Evolutionary conservation across 2,113 vertebrate genomes (phyloP).

Genomic region (Takifugu bimaculatus): DNA sequence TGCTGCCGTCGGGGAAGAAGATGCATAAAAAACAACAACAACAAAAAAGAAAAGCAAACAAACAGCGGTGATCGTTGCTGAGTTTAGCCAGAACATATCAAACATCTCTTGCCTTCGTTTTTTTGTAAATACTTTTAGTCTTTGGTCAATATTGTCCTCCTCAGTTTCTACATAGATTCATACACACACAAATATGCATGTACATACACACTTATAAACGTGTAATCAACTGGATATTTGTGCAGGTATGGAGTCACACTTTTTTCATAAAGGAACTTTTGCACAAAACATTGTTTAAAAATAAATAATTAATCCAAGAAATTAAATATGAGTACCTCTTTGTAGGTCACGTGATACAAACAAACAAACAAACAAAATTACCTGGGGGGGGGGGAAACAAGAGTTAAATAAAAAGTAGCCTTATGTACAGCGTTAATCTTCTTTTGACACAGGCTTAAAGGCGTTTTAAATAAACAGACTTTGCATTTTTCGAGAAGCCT

Average conservation of each 20-base stretch:
- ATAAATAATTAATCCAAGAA: constrained; percentile 75
- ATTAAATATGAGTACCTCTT: constrained; percentile 73
- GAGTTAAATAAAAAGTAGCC: constrained; percentile 69
- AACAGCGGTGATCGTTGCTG: constrained; percentile 43
- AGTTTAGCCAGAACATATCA: constrained; percentile 59
- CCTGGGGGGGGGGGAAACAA: constrained; percentile 19
- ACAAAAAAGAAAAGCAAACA: constrained; percentile 2
- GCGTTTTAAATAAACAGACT: constrained; percentile 80
- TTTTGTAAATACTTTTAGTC: constrained; percentile 77
- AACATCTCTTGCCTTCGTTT: constrained; percentile 68
- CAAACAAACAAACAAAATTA: constrained; percentile 19
- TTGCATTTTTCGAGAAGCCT: constrained; percentile 79
- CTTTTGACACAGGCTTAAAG: constrained; percentile 77
- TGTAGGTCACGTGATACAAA: constrained; percentile 68
- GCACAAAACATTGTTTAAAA: constrained; percentile 72
- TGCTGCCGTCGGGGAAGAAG: constrained; percentile 36
- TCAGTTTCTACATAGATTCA: constrained; percentile 72
- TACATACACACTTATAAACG: constrained; percentile 69
- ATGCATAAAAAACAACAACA: constrained; percentile 25
- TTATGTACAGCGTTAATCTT: constrained; percentile 77
- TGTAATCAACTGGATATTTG: constrained; percentile 77
- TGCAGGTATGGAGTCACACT: constrained; percentile 69
- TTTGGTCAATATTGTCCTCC: constrained; percentile 77
- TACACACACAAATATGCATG: constrained; percentile 74
- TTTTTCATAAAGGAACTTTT: constrained; percentile 75